Percentiles rank a stretch among this genome's conserved stretches.
Conservation (phyloP, 1,140 invertebrate genomes). For the Whitmania pigra region DNA sequence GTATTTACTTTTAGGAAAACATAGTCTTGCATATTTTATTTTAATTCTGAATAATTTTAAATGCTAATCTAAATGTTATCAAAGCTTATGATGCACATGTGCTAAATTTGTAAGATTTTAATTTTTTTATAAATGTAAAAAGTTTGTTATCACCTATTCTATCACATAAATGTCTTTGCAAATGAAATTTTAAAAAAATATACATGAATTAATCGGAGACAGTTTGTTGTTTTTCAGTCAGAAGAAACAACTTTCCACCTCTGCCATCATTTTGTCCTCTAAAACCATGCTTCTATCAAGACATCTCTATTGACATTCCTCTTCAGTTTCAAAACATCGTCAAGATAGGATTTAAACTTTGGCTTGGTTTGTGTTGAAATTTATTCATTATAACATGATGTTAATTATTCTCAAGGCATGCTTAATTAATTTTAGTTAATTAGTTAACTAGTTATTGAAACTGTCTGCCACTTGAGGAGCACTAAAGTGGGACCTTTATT, state of each 20-base stretch:
- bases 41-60: not conserved
- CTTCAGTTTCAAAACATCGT: conserved; percentile 91
- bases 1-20: not conserved
- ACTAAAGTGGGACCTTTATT: no score
- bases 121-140: conserved; percentile 9
- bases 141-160: conserved; percentile 11
- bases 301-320: conserved; percentile 97
- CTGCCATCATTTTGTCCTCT: conserved; percentile 75
- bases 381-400: not conserved
- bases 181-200: not conserved
- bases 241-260: conserved; percentile 95
- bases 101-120: not conserved
- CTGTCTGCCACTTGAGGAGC: no score
- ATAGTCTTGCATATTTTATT: no score
- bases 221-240: conserved; percentile 44
- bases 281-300: conserved; percentile 97
- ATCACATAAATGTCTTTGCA: no score
- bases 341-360: conserved; percentile 82
- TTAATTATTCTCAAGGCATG: no score
- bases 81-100: not conserved
- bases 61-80: not conserved
- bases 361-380: conserved; percentile 69
- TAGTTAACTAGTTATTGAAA: no score
- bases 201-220: not conserved
- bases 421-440: no score